Percentiles rank a stretch among this genome's conserved stretches.
Conservation (phyloP, 2,888 invertebrate genomes). For the Abscondita cerata region DNA sequence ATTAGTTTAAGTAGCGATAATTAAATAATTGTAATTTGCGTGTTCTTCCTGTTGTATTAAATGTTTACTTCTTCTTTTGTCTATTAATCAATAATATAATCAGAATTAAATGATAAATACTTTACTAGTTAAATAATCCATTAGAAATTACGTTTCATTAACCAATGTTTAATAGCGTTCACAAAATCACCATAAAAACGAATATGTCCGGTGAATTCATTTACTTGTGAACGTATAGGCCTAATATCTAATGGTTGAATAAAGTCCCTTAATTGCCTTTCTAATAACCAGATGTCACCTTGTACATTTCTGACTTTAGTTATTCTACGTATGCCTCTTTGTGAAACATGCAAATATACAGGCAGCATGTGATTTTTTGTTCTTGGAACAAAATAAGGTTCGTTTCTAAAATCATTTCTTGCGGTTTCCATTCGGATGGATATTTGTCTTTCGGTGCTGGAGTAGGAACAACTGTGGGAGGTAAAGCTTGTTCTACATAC, state of each 20-base stretch:
- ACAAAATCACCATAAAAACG: conserved; percentile 80
- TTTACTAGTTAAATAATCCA: not conserved
- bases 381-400: conserved; percentile 76
- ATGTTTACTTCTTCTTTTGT: no score
- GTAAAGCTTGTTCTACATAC: conserved; percentile 80
- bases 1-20: conserved; percentile 63
- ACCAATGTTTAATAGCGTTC: conserved; percentile 71
- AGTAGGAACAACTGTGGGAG: conserved; percentile 70
- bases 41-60: no score
- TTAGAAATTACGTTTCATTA: conserved; percentile 78
- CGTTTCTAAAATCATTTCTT: conserved; percentile 59
- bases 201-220: conserved; percentile 76
- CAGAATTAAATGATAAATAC: no score
- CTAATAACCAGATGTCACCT: conserved; percentile 86
- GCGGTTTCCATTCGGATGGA: conserved; percentile 89
- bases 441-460: conserved; percentile 67
- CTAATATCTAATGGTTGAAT: conserved; percentile 63
- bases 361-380: conserved; percentile 84
- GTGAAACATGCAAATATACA: conserved; percentile 70
- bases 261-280: conserved; percentile 70
- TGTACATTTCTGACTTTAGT: conserved; percentile 75
- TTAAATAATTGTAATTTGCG: conserved; percentile 19
- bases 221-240: conserved; percentile 71
- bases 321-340: conserved; percentile 68
- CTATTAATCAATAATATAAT: no score